phyloP scores from a whole-genome alignment of 1,140 invertebrate genomes.

The Listronotus oregonensis region DNA sequence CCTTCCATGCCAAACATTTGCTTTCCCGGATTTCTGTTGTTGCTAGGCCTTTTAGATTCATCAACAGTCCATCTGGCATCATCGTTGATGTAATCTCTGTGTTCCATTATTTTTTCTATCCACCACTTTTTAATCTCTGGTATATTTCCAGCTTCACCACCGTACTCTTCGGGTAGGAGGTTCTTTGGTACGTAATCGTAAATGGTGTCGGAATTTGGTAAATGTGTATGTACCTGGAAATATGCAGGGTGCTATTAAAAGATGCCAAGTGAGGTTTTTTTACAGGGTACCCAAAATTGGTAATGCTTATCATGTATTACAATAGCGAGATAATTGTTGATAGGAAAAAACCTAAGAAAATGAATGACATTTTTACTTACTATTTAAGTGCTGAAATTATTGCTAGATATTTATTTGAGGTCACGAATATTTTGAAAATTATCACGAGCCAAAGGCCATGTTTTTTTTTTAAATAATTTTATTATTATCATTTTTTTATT shows the following conservation, averaged over 20 bases:
- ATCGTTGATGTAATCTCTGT: conserved; percentile 50
- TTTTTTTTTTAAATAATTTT: too few species aligned
- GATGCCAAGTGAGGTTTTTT: too few species aligned
- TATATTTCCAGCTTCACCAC: conserved; percentile 64
- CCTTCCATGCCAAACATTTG: conserved; percentile 56
- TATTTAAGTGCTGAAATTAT: too few species aligned
- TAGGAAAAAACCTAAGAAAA: too few species aligned
- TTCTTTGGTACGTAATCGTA: conserved; percentile 65
- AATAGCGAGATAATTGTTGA: too few species aligned
- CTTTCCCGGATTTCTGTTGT: conserved; percentile 38
- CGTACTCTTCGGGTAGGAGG: conserved; percentile 69
- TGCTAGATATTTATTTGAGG: too few species aligned
- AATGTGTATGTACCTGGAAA: conserved; percentile 66
- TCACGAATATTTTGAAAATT: too few species aligned
- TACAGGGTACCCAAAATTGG: too few species aligned
- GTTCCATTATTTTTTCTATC: conserved; percentile 52
- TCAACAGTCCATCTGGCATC: conserved; percentile 48
- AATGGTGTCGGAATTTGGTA: conserved; percentile 63
- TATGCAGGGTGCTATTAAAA: conserved; percentile 7
- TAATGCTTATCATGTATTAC: too few species aligned
- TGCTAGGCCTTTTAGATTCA: conserved; percentile 45
- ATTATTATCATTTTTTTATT: too few species aligned
- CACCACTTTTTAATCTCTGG: conserved; percentile 61
- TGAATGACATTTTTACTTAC: too few species aligned
- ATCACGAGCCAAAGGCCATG: too few species aligned